Evolutionary conservation across 2,888 invertebrate genomes (phyloP).

Genomic region (Cheilosia vernalis): DNA sequence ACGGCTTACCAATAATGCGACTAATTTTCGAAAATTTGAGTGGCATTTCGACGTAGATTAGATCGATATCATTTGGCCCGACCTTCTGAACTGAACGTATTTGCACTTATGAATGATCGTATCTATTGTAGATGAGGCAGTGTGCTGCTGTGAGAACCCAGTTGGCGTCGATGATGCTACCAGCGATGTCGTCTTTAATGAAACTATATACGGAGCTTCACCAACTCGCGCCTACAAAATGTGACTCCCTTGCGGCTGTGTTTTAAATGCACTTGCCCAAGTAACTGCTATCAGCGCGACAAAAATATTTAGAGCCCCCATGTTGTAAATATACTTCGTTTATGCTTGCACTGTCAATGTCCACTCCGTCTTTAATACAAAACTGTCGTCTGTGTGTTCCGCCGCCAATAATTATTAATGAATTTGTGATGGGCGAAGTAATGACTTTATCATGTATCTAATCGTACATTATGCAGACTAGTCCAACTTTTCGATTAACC

Average conservation of each 20-base stretch:
- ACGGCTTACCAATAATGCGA: constrained; percentile 20
- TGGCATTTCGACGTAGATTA: constrained; percentile 80
- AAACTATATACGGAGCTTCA: constrained; percentile 83
- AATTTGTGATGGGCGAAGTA: constrained; percentile 9
- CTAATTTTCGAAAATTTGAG: constrained; percentile 78
- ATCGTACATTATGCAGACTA: not conserved
- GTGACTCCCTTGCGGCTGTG: constrained; percentile 77
- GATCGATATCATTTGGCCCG: too few species aligned
- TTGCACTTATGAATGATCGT: constrained; percentile 76
- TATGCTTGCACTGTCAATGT: not conserved
- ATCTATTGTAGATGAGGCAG: constrained; percentile 78
- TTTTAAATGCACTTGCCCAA: constrained; percentile 45
- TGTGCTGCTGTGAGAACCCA: constrained; percentile 83
- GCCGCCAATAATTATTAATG: constrained; percentile 2
- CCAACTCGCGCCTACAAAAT: constrained; percentile 81
- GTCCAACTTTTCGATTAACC: not conserved
- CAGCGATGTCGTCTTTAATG: constrained; percentile 80
- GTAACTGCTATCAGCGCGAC: constrained; percentile 76
- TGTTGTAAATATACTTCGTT: constrained; percentile 67
- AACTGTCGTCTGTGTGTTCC: constrained; percentile 16
- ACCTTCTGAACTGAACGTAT: constrained; percentile 76
- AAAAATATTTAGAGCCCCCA: constrained; percentile 78
- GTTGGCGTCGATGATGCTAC: constrained; percentile 79
- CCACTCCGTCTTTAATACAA: constrained; percentile 47
- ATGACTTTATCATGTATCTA: constrained; percentile 10